Evolutionary conservation across 2,113 vertebrate species (phyloP), one percentile per base, ranked within the genome.

Genomic region (Gymnogyps californianus): DNA sequence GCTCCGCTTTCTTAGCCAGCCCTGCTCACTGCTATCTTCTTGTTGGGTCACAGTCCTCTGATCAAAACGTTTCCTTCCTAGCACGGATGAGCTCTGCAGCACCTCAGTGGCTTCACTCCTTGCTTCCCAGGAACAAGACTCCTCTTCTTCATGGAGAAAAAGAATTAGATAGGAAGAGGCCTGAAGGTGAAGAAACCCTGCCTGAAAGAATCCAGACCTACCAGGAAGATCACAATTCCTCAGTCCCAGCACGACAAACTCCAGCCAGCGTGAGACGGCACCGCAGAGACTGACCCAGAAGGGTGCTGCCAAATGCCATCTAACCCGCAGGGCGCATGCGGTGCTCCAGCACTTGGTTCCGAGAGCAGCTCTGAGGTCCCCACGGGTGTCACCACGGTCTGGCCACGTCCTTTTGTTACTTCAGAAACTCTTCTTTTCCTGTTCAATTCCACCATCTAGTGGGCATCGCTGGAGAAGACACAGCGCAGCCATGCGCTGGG

Each of bases 361-460:
- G 22, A 46, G 26, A 42, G 70, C 32, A n/a, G 59, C 67, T 59
- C 78, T 4, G 49, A n/a, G 46, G 12, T 77, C 47, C 55, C 31
- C 76, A 12, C 13, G 2, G 11, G 9, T 24, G 51, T 20, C 82
- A 24, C 34, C 36, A 1, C 38, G 3, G 15, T 4, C 57, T 1
- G 54, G 17, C 14, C 3, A 2, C 1, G 3, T 22, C 57, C 69
- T 74, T 91, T 89, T 58, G 80, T 87, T 32, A 9, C 29, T 1
- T 14, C 58, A 59, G 80, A 12, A 78, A 38, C 20, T 71, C 54
- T 32, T 29, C n/a, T 90, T 90, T 44, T 2, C 1, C 75, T 47
- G 90, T 85, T 52, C 40, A 80, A 87, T 72, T 21, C 85, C 61
- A 70, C 96, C 97, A 94, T 70, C 97, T 96, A 89, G 90, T 17